Base-by-base conservation (phyloP, 2,113 vertebrate species). In the Calonectris borealis region DNA sequence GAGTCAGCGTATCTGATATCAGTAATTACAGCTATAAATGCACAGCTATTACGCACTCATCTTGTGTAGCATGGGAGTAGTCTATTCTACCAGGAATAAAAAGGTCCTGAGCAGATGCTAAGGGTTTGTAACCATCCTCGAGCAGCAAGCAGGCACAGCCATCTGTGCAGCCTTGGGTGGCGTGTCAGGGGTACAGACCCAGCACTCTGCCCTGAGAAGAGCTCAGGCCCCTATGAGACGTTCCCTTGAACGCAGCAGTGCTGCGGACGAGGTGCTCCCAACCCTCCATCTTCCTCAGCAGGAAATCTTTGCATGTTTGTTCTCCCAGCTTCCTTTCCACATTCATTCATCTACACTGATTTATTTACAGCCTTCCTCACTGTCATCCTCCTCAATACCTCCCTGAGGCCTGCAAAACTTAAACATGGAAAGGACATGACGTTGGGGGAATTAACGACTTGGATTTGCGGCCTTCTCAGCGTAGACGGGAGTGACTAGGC, bases 11-110 rank as follows among this genome's bases (percentile, higher is more conserved):
- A 65, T 54, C 79, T 1, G 0, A 21, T 93, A 95, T 80, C 94
- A 73, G 88, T 75, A 94, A 94, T 94, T 88, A 92, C 44, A 62
- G 91, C 64, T 78, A 86, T 94, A 94, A 94, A 94, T 38, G 60
- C 88, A 93, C 68, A 83, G 83, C 51, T 88, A 88, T 90, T 93
- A 90, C 1, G 7, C 49, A 69, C 58, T 69, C 40, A 44, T n/a
- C 54, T 61, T 72, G 36, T 83, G 44, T 80, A 88, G 78, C 49
- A 61, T 83, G 88, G 78, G 92, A 93, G 54, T 55, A 76, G 70
- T 11, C 82, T 85, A 11, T 75, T 85, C 65, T 25, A 90, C 26
- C 18, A 72, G 54, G 82, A 94, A 85, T 44, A 90, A 64, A 75
- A 78, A 85, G 16, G 61, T 64, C 52, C 69, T 48, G 21, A 89